phyloP scores from a whole-genome alignment of 2,113 vertebrate genomes.

The Barnardius zonarius region DNA sequence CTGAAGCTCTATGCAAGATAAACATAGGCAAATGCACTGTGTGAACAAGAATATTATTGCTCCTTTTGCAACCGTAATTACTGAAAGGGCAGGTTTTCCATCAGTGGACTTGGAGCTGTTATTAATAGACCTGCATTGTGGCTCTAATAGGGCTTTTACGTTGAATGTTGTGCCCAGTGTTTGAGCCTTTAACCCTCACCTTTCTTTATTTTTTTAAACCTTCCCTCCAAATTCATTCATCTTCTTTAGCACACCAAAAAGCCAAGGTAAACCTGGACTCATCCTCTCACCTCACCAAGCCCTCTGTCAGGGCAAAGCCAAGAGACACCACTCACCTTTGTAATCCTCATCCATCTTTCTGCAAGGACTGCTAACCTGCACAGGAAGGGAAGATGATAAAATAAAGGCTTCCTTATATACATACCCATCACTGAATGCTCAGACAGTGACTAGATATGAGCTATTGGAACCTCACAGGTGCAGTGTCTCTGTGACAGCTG shows the following conservation, averaged over 20 bases:
- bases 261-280: background rate
- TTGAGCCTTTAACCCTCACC: background rate
- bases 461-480: background rate
- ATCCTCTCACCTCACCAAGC: background rate
- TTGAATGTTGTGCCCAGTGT: background rate
- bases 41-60: background rate
- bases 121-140: background rate
- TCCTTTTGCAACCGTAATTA: background rate
- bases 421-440: background rate
- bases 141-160: background rate
- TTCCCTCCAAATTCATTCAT: background rate
- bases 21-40: background rate
- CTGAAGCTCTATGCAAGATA: background rate
- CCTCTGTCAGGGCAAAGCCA: background rate
- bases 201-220: background rate
- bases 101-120: background rate
- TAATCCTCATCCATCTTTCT: background rate
- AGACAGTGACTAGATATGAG: accelerated
- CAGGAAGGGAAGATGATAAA: background rate
- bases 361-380: background rate
- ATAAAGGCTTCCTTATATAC: background rate
- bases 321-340: background rate
- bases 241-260: background rate
- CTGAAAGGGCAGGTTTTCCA: background rate
- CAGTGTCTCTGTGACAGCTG: background rate